Percentiles rank a stretch among this genome's conserved stretches.
Evolutionary conservation across 2,113 vertebrate genomes (phyloP).

Genomic region (Amblyornis subalaris): DNA sequence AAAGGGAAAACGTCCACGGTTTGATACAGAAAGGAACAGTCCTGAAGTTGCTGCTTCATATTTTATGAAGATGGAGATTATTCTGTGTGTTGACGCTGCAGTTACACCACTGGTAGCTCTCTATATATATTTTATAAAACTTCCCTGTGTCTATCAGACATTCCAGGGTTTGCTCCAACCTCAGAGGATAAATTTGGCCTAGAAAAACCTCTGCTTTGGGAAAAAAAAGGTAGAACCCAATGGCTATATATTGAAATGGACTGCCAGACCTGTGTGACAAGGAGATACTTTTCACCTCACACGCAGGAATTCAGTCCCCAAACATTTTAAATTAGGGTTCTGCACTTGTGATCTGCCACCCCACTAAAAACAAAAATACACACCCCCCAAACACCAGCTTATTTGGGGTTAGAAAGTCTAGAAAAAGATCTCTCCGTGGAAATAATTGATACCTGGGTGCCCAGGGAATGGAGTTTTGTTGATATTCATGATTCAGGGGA

Average conservation of each 20-base stretch:
- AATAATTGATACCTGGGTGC: neutral
- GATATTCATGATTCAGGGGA: neutral
- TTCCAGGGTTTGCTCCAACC: neutral
- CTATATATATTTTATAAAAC: neutral
- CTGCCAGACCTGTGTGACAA: neutral
- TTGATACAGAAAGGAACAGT: neutral
- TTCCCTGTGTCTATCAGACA: neutral
- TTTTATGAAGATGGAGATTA: neutral
- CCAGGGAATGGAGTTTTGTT: neutral
- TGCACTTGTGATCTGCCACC: neutral
- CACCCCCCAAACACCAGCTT: neutral
- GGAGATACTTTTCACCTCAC: neutral
- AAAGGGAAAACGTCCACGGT: neutral
- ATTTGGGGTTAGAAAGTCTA: neutral
- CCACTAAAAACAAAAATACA: neutral
- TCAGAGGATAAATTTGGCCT: neutral
- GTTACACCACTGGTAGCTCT: neutral
- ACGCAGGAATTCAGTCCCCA: neutral
- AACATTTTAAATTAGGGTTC: rapidly evolving
- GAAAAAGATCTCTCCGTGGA: neutral
- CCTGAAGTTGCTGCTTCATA: neutral
- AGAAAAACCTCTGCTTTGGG: rapidly evolving
- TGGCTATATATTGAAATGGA: rapidly evolving
- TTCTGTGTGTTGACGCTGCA: neutral
- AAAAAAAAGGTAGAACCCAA: neutral